A percentile compares a stretch with the other conserved stretches of the same genome.
These are phyloP conservation scores for Pterostichus madidus DNA, from an alignment of 2,888 invertebrate genomes.

Conservation along the genomic window DNA sequence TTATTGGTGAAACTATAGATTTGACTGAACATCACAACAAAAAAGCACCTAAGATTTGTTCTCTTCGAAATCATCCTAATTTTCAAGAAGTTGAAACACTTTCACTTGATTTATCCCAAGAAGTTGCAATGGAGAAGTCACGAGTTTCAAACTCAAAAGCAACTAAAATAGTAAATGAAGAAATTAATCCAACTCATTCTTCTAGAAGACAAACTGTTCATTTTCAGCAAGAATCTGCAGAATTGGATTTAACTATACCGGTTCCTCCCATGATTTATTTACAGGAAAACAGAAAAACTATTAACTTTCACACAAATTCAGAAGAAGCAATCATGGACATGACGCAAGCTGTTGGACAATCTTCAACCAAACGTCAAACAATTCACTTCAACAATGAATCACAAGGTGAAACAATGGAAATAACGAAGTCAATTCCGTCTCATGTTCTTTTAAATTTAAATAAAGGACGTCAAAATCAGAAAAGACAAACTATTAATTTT, in stretches of 20 bases:
- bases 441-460: slow-evolving; percentile 21
- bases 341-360: too few species aligned
- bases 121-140: background rate
- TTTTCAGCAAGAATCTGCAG: background rate
- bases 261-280: background rate
- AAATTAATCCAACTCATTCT: too few species aligned
- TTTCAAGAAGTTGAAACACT: background rate
- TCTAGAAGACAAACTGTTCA: too few species aligned
- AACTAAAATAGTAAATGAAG: too few species aligned
- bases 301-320: too few species aligned
- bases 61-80: too few species aligned
- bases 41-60: background rate
- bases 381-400: slow-evolving; percentile 29
- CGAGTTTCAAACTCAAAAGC: background rate
- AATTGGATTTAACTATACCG: background rate
- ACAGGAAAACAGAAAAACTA: background rate
- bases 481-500: background rate
- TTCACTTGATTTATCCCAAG: background rate
- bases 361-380: slow-evolving; percentile 31
- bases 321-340: background rate
- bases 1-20: slow-evolving; percentile 13
- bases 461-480: background rate
- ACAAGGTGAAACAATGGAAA: slow-evolving; percentile 64
- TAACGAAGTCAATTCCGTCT: slow-evolving; percentile 51
- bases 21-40: slow-evolving; percentile 3